Evolutionary conservation across 2,797 vertebrate species (phyloP), one percentile per base, ranked within the genome.

Genomic region (Gouania willdenowi): DNA sequence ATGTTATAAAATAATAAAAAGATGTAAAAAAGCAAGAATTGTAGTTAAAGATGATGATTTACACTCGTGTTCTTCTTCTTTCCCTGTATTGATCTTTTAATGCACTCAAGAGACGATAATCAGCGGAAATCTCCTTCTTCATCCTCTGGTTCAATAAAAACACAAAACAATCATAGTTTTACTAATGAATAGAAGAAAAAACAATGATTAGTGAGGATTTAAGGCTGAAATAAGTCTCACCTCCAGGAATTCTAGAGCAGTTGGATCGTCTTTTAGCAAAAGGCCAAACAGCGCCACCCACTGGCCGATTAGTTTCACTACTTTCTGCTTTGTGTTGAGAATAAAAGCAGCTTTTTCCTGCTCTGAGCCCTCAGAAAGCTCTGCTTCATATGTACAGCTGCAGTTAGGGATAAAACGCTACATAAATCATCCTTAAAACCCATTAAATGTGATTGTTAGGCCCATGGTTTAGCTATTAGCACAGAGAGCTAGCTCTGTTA

Each of bases 281-380:
- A 76, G 74, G 36, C 93, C 88, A 0, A 86, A 96, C 33, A 98
- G 84, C 26, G 85, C 82, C 79, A 93, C 92, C 94, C 94, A 98
- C 50, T 91, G 93, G 68, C 87, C 81, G 2, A 95, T 88, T 26
- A 98, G 80, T 28, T 89, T 88, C 68, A 98, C 86, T 33, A 97
- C 89, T 67, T 92, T 97, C 66, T 93, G 93, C 20, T 92, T 90
- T 41, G 88, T 88, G 54, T 83, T 88, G 52, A 93, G 82, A 12
- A 91, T 8, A 9, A 93, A 98, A 9, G 85, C 58, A 2, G 85
- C 87, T 19, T 88, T 90, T 49, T 98, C 96, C 80, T 89, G 89
- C 38, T 95, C 94, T 0, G 90, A 91, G 1, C 91, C 92, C 21
- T 94, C 89, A 0, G 90, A 83, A 0, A 90, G 89, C 75, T 93